These are phyloP conservation scores for Drosophila imparisetae DNA, from an alignment of 2,888 invertebrate species.

Conservation along the genomic window DNA sequence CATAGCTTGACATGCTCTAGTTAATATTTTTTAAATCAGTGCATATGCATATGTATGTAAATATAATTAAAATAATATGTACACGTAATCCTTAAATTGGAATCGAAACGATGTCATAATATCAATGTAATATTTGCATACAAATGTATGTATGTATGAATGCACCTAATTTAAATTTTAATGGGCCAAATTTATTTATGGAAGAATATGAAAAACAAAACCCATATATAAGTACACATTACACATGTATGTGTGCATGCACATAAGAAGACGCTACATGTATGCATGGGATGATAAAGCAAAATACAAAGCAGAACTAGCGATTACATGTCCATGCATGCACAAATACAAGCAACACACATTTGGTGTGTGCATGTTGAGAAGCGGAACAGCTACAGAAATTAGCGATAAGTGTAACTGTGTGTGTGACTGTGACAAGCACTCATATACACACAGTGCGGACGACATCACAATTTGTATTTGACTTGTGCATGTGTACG, in stretches of 20 bases:
- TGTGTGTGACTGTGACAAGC: conserved; percentile 19
- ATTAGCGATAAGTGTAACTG: conserved; percentile 38
- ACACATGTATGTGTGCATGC: background rate
- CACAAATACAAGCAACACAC: conserved; percentile 11
- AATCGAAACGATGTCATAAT: background rate
- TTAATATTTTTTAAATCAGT: conserved; percentile 28
- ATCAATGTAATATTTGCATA: background rate
- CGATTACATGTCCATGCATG: conserved; percentile 34
- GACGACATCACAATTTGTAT: conserved; percentile 25
- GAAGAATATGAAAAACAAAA: conserved; percentile 23
- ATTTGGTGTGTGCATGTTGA: conserved; percentile 16
- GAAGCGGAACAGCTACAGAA: conserved; percentile 18
- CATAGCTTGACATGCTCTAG: conserved; percentile 47
- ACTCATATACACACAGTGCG: conserved; percentile 18
- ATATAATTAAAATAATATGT: background rate
- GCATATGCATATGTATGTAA: conserved; percentile 1
- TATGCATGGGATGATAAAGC: conserved; percentile 21
- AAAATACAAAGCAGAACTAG: conserved; percentile 30
- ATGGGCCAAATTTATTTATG: conserved; percentile 47
- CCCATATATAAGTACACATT: background rate
- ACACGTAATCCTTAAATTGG: background rate
- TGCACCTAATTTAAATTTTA: conserved; percentile 26
- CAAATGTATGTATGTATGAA: conserved; percentile 2
- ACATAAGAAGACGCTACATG: background rate
- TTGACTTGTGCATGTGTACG: conserved; percentile 11